Conservation (phyloP, 2,888 invertebrate species). For the Callinectes sapidus region DNA sequence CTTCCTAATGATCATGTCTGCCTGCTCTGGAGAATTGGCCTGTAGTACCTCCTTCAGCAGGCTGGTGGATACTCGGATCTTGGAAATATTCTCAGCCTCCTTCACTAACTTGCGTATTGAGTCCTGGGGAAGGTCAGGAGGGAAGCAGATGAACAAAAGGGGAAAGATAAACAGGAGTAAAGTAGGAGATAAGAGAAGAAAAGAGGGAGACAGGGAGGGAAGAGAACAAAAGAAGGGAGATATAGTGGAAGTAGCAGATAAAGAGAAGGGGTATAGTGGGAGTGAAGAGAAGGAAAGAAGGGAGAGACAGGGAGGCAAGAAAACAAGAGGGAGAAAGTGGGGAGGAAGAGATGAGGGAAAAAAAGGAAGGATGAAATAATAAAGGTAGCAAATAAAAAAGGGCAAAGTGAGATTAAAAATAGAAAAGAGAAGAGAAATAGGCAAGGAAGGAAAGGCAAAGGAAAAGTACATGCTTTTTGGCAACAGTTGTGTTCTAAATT, state of each 20-base stretch:
- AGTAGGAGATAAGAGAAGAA: neutral
- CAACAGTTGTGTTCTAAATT: no score
- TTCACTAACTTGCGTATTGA: constrained; percentile 75
- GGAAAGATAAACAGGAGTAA: neutral
- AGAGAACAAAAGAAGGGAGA: neutral
- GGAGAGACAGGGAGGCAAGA: neutral
- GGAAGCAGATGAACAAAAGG: neutral
- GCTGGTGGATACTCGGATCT: constrained; percentile 75
- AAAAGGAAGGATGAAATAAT: no score
- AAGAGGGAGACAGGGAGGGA: neutral
- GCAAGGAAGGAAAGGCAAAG: no score
- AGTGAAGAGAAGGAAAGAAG: neutral
- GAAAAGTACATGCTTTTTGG: no score
- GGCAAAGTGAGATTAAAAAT: no score
- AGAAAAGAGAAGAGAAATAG: no score
- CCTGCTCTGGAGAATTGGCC: constrained; percentile 75
- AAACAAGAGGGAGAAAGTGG: neutral
- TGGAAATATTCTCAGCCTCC: constrained; percentile 75
- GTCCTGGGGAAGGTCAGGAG: constrained; percentile 72
- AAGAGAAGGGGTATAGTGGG: neutral
- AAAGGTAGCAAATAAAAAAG: no score
- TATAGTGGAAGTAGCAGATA: neutral
- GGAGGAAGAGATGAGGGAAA: neutral
- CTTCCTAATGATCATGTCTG: constrained; percentile 74
- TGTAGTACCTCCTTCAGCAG: constrained; percentile 75